These are phyloP conservation scores for Anguilla anguilla DNA, from an alignment of 2,797 vertebrate species.

Conservation along the genomic window DNA sequence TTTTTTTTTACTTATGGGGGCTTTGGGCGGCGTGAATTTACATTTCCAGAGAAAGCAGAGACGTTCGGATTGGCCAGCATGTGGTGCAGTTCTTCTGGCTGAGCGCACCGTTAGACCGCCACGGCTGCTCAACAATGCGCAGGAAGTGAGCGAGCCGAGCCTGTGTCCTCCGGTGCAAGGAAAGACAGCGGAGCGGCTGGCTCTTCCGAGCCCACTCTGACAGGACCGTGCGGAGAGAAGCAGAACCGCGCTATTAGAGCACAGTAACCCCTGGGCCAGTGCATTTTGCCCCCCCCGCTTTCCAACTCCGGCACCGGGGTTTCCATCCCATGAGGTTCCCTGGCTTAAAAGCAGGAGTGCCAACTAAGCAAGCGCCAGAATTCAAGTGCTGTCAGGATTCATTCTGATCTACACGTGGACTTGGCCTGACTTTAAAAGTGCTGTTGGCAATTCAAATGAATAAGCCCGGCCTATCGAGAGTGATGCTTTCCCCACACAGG, in stretches of 20 bases:
- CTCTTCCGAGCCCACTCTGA: constrained; percentile 38
- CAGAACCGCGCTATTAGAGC: constrained; percentile 30
- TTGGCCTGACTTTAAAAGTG: constrained; percentile 4
- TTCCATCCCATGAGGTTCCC: constrained; percentile 48
- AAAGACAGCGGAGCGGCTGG: constrained; percentile 43
- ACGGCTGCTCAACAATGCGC: constrained; percentile 45
- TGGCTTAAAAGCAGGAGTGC: constrained; percentile 39
- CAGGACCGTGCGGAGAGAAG: constrained; percentile 23
- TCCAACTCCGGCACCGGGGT: constrained; percentile 42
- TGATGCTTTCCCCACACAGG: background rate
- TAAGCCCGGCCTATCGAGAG: background rate
- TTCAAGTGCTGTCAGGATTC: constrained; percentile 19
- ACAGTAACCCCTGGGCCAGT: constrained; percentile 45
- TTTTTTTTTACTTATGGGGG: background rate
- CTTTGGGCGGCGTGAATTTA: background rate
- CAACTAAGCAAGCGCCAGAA: constrained; percentile 36
- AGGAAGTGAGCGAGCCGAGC: constrained; percentile 30
- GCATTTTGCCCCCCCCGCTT: constrained; percentile 51
- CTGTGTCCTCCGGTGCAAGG: constrained; percentile 34
- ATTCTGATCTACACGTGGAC: constrained; percentile 23
- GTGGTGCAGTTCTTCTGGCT: constrained; percentile 34
- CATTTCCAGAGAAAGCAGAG: constrained; percentile 33
- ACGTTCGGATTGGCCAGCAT: constrained; percentile 55
- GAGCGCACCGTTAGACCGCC: constrained; percentile 39
- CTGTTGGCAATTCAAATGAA: background rate